Evolutionary conservation across 2,888 invertebrate species (phyloP).

Genomic region (Cheiracanthium punctorium): DNA sequence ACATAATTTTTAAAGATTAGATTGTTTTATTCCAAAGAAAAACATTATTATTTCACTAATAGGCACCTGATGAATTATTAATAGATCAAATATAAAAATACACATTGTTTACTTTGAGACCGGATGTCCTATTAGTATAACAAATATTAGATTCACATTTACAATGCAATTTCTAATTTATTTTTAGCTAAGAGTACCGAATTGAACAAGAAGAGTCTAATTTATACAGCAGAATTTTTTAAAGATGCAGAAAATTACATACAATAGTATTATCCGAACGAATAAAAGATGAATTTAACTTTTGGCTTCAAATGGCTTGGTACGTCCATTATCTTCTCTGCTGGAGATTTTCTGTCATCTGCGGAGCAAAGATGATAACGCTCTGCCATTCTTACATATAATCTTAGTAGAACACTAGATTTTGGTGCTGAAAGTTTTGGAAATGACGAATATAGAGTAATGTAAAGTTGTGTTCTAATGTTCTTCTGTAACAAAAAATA

Average conservation of each 20-base stretch:
- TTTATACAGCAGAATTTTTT: constrained; percentile 1
- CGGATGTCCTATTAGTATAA: neutral
- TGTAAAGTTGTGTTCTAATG: constrained; percentile 12
- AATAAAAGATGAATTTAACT: constrained; percentile 17
- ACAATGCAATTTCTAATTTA: constrained; percentile 11
- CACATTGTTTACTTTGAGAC: neutral
- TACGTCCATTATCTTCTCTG: no score
- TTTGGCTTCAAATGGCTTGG: constrained; percentile 5
- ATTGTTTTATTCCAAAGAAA: constrained; percentile 21
- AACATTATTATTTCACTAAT: neutral
- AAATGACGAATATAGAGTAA: constrained; percentile 21
- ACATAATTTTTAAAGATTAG: neutral
- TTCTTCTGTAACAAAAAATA: no score
- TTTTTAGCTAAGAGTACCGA: constrained; percentile 13
- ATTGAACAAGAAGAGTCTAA: constrained; percentile 23
- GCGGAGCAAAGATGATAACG: neutral
- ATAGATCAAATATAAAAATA: neutral
- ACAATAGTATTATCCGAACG: constrained; percentile 1
- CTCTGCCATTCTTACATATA: neutral
- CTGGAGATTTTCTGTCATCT: neutral
- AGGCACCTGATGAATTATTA: neutral
- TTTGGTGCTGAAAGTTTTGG: neutral
- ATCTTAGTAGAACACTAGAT: neutral
- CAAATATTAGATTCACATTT: constrained; percentile 19
- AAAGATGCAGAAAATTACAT: neutral